These are phyloP conservation scores for Rostratula benghalensis DNA, from an alignment of 2,113 vertebrate species.

Conservation along the genomic window DNA sequence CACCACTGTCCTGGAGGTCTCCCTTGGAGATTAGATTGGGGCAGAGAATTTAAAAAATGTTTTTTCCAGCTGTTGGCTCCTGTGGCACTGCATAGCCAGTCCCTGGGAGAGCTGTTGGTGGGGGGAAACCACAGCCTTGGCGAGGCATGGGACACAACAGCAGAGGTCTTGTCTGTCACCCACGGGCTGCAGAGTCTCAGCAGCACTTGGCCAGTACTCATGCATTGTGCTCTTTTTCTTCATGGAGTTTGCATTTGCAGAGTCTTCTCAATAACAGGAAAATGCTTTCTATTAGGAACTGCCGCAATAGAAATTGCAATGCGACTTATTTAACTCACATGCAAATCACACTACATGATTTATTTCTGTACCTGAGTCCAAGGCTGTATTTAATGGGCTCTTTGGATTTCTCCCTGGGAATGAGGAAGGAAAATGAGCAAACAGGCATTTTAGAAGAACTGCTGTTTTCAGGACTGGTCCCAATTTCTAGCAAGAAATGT, in stretches of 20 bases:
- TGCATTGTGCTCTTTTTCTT: background rate
- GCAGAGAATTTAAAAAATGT: background rate
- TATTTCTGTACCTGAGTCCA: background rate
- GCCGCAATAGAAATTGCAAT: background rate
- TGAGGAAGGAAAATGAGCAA: background rate
- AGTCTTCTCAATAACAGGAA: background rate
- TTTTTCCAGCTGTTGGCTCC: background rate
- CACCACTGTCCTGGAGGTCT: background rate
- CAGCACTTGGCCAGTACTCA: background rate
- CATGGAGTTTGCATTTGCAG: background rate
- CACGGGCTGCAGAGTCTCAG: background rate
- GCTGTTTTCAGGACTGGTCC: background rate
- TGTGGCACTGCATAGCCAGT: background rate
- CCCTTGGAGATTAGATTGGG: background rate
- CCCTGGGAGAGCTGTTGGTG: background rate
- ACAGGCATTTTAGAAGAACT: background rate
- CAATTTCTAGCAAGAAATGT: background rate
- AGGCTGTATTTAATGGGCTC: background rate
- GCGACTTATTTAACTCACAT: background rate
- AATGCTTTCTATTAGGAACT: background rate
- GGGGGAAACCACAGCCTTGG: background rate
- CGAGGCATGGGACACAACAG: rapidly evolving
- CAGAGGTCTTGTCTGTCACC: background rate
- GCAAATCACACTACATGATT: background rate
- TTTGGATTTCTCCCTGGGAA: background rate